A percentile compares a stretch with the other conserved stretches of the same genome.
Conservation (phyloP, 2,113 vertebrate species). For the Dicrurus megarhynchus region DNA sequence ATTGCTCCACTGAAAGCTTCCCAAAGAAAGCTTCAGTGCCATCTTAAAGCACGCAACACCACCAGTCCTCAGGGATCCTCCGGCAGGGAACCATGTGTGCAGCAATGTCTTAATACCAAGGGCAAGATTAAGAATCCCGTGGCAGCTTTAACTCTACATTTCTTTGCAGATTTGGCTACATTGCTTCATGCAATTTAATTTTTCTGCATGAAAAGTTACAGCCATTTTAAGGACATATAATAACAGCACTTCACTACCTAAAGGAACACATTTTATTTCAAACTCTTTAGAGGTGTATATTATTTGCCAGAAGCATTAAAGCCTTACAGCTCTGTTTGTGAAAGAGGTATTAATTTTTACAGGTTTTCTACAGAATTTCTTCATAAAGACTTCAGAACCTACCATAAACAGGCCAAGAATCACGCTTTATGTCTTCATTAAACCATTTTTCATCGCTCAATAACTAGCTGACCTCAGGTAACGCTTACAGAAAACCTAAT, state of each 20-base stretch:
- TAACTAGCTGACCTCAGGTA: conserved; percentile 5
- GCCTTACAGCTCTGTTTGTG: conserved; percentile 16
- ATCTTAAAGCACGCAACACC: background rate
- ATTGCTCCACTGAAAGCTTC: background rate
- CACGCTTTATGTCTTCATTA: conserved; percentile 27
- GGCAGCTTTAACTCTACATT: background rate
- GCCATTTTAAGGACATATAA: conserved; percentile 24
- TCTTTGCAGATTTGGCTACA: background rate
- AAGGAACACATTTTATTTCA: conserved; percentile 40
- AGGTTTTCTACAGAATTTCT: conserved; percentile 19
- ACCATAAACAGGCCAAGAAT: conserved; percentile 14
- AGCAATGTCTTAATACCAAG: background rate
- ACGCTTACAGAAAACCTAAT: background rate
- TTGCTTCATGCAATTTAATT: background rate
- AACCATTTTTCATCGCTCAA: background rate
- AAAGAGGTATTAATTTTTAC: conserved; percentile 50
- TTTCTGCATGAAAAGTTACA: conserved; percentile 17
- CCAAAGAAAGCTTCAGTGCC: background rate
- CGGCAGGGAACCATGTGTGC: fast-evolving
- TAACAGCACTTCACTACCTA: background rate
- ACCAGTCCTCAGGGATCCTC: background rate
- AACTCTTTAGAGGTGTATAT: background rate
- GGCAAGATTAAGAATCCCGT: background rate
- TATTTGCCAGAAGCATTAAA: conserved; percentile 31
- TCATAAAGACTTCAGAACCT: conserved; percentile 15